Percentiles rank a stretch among this genome's conserved stretches.
phyloP scores from a whole-genome alignment of 2,113 vertebrate genomes.

The Nymphicus hollandicus region DNA sequence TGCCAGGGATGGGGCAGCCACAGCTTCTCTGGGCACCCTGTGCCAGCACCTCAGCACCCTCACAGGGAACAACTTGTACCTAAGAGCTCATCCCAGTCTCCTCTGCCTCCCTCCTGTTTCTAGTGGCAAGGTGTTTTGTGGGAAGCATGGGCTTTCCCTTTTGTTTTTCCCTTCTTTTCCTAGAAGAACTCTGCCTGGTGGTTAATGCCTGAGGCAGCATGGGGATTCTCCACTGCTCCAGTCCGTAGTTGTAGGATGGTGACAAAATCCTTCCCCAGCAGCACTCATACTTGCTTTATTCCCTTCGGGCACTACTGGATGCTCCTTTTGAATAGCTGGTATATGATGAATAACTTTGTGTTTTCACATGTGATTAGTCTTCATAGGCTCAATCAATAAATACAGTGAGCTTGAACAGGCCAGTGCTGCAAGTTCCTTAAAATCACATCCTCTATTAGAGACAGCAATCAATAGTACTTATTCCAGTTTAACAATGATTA shows the following conservation, averaged over 20 bases:
- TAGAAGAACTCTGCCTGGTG: not conserved
- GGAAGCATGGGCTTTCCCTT: accelerated
- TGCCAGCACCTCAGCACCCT: not conserved
- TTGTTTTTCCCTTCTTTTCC: not conserved
- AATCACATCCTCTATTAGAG: not conserved
- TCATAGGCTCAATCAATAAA: not conserved
- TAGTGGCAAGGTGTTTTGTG: accelerated
- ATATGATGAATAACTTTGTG: not conserved
- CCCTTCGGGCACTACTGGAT: not conserved
- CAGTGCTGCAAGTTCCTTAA: constrained; percentile 6
- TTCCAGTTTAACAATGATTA: constrained; percentile 19
- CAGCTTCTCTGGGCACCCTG: too few species aligned
- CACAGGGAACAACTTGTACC: not conserved
- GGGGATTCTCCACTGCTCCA: accelerated
- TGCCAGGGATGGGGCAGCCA: too few species aligned
- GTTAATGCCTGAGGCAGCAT: not conserved
- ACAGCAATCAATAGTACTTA: not conserved
- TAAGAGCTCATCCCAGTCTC: not conserved
- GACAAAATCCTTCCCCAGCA: not conserved
- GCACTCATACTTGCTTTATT: accelerated
- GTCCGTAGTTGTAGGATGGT: not conserved
- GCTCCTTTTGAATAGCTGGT: not conserved
- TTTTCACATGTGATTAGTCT: not conserved
- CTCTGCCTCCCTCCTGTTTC: not conserved
- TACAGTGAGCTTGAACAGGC: not conserved